A percentile compares a stretch with the other conserved stretches of the same genome.
phyloP scores from a whole-genome alignment of 2,888 invertebrate genomes.

The Chironomus tentans region DNA sequence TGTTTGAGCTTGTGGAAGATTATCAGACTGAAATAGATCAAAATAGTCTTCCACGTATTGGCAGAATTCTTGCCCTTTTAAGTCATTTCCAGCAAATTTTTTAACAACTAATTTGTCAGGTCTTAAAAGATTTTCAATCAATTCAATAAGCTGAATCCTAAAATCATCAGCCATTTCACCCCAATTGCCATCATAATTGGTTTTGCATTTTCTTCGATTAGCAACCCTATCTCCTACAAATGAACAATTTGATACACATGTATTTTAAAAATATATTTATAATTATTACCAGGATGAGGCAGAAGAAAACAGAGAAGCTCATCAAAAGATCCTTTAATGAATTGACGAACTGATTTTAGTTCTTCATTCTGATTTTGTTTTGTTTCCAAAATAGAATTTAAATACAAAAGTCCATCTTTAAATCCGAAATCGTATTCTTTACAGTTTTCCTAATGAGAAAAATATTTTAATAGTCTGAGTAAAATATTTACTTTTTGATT shows the following conservation, averaged over 20 bases:
- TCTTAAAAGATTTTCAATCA: not conserved
- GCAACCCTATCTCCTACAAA: not conserved
- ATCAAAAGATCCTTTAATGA: conserved; percentile 8
- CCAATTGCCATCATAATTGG: not conserved
- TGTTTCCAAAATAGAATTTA: not conserved
- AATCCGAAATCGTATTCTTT: not conserved
- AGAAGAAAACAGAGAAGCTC: conserved; percentile 14
- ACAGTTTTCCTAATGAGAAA: not conserved
- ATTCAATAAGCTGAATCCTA: not conserved
- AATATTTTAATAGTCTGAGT: too few species aligned
- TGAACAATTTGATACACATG: too few species aligned
- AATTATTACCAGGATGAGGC: conserved; percentile 24
- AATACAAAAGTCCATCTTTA: conserved; percentile 1
- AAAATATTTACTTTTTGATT: too few species aligned
- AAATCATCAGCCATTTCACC: not conserved
- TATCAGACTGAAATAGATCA: too few species aligned
- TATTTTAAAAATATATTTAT: too few species aligned
- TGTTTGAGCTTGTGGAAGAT: too few species aligned
- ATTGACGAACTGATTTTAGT: conserved; percentile 2
- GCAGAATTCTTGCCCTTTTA: too few species aligned
- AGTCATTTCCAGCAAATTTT: not conserved
- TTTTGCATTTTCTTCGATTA: not conserved
- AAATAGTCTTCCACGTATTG: too few species aligned
- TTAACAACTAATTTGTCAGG: not conserved
- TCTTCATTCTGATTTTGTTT: conserved; percentile 15